These are phyloP conservation scores for Sebastes oblongus DNA, from an alignment of 2,797 vertebrate genomes.

Conservation along the genomic window DNA sequence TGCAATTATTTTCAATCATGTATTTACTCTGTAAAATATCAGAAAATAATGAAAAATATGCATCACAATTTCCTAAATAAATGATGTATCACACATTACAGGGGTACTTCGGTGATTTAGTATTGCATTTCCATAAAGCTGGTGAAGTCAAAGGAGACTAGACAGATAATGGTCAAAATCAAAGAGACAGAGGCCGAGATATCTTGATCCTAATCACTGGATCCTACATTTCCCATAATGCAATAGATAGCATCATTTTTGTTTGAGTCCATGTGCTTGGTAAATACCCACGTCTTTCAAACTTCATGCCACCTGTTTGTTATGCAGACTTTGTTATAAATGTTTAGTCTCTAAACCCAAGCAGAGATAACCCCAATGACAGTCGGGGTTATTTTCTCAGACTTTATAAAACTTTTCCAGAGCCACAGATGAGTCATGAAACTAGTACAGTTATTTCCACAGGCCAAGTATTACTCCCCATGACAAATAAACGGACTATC, in stretches of 20 bases:
- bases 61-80: background rate
- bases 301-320: background rate
- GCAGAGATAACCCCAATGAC: background rate
- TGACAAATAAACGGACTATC: background rate
- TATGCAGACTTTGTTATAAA: background rate
- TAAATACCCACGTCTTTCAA: background rate
- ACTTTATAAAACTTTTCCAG: background rate
- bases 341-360: background rate
- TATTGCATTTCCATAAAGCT: background rate
- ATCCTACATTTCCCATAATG: background rate
- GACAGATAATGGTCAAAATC: background rate
- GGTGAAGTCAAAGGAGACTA: background rate
- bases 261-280: background rate
- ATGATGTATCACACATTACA: background rate
- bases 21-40: no score
- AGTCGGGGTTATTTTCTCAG: background rate
- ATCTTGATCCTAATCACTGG: background rate
- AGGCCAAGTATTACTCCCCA: background rate
- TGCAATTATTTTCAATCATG: no score
- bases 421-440: background rate
- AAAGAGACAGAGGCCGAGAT: background rate
- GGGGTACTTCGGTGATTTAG: background rate
- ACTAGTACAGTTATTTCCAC: background rate
- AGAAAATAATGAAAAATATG: no score
- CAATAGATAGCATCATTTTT: background rate